These are phyloP conservation scores for Spinus olivaceus DNA, from an alignment of 2,797 vertebrate species.

Conservation along the genomic window DNA sequence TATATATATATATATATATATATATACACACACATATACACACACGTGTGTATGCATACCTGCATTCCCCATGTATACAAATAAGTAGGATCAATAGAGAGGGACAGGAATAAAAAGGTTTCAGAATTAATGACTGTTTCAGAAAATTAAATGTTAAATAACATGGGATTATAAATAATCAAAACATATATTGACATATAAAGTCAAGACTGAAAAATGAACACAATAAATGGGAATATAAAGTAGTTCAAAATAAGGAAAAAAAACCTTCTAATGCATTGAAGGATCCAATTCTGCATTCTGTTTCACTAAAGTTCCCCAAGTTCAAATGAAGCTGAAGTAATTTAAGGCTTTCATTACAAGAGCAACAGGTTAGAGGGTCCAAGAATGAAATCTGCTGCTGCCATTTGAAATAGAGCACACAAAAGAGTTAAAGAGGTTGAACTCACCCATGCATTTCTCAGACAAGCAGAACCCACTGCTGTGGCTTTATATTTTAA, in stretches of 20 bases:
- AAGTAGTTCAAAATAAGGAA: background rate
- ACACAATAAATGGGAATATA: background rate
- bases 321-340: background rate
- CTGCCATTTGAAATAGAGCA: background rate
- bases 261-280: background rate
- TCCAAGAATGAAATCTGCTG: background rate
- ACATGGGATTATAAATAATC: background rate
- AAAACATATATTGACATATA: background rate
- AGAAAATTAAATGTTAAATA: background rate
- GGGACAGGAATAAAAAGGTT: background rate
- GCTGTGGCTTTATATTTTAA: background rate
- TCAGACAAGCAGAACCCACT: background rate
- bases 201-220: background rate
- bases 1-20: background rate
- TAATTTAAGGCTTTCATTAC: background rate
- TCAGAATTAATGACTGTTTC: background rate
- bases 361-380: background rate
- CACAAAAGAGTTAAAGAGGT: background rate
- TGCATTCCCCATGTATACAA: background rate
- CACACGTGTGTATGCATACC: background rate
- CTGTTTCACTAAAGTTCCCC: background rate
- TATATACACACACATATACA: background rate
- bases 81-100: background rate
- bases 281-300: background rate
- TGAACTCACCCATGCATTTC: background rate